Evolutionary conservation across 1,140 invertebrate species (phyloP).

Genomic region (Ditylenchus dipsaci): DNA sequence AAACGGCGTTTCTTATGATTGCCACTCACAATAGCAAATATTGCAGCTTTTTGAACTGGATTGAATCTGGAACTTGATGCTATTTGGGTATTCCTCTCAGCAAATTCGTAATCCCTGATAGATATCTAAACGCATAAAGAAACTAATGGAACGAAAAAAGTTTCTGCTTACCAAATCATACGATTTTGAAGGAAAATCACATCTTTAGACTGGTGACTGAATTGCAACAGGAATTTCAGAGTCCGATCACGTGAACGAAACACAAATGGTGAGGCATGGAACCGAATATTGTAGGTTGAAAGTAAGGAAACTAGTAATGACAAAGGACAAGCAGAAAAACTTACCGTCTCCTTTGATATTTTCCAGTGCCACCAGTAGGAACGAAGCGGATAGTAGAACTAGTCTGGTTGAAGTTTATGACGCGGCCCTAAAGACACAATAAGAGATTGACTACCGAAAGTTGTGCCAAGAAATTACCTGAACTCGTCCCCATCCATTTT

Average conservation of each 20-base stretch:
- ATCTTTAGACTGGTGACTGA: background rate
- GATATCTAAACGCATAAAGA: background rate
- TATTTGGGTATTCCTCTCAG: constrained; percentile 6
- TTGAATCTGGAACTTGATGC: background rate
- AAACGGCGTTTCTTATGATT: constrained; percentile 6
- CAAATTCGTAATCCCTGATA: background rate
- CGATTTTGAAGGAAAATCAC: constrained; percentile 2
- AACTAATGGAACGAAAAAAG: constrained; percentile 8
- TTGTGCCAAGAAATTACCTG: background rate
- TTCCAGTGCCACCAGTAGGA: background rate
- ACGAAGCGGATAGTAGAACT: constrained; percentile 1
- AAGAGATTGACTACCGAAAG: background rate
- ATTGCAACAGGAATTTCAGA: background rate
- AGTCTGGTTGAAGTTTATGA: constrained; percentile 3
- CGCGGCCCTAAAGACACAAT: constrained; percentile 12
- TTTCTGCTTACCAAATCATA: background rate
- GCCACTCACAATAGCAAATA: constrained; percentile 3
- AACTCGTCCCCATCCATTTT: background rate
- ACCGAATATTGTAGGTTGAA: background rate
- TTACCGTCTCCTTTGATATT: background rate
- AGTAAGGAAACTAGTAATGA: too few relatives aligned
- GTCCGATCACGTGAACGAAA: constrained; percentile 7
- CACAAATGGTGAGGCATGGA: constrained; percentile 3
- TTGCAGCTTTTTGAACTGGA: background rate
- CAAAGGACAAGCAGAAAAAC: constrained; percentile 4